Conservation (phyloP, 2,888 invertebrate genomes). For the Drosophila formosana region DNA sequence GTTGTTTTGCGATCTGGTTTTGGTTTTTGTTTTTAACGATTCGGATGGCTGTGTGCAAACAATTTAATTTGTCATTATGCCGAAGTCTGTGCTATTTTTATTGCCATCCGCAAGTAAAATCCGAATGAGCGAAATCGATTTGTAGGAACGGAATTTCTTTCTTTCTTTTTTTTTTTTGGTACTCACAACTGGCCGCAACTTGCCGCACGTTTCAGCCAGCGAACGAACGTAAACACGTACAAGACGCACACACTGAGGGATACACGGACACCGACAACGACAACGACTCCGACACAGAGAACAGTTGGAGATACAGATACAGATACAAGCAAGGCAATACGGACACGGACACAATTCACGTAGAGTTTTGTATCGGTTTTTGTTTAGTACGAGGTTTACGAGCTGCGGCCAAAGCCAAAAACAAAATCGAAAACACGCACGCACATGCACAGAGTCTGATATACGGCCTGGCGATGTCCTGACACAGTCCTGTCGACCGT, state of each 20-base stretch:
- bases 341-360: constrained; percentile 36
- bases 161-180: constrained; percentile 50
- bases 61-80: constrained; percentile 83
- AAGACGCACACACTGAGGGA: constrained; percentile 33
- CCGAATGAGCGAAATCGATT: constrained; percentile 67
- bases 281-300: constrained; percentile 5
- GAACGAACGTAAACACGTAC: constrained; percentile 60
- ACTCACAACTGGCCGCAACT: constrained; percentile 44
- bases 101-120: constrained; percentile 38
- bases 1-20: constrained; percentile 35
- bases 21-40: constrained; percentile 48
- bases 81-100: constrained; percentile 62
- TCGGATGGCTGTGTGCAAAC: constrained; percentile 50
- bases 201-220: constrained; percentile 63
- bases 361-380: constrained; percentile 55
- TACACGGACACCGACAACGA: constrained; percentile 8
- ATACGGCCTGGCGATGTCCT: constrained; percentile 33
- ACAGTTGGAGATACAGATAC: constrained; percentile 14
- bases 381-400: constrained; percentile 30
- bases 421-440: constrained; percentile 73
- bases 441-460: constrained; percentile 36
- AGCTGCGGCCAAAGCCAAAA: constrained; percentile 42
- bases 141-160: constrained; percentile 54
- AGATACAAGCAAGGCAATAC: constrained; percentile 14
- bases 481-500: constrained; percentile 24